These are phyloP conservation scores for Sogatella furcifera DNA, from an alignment of 1,140 invertebrate genomes.

Conservation along the genomic window DNA sequence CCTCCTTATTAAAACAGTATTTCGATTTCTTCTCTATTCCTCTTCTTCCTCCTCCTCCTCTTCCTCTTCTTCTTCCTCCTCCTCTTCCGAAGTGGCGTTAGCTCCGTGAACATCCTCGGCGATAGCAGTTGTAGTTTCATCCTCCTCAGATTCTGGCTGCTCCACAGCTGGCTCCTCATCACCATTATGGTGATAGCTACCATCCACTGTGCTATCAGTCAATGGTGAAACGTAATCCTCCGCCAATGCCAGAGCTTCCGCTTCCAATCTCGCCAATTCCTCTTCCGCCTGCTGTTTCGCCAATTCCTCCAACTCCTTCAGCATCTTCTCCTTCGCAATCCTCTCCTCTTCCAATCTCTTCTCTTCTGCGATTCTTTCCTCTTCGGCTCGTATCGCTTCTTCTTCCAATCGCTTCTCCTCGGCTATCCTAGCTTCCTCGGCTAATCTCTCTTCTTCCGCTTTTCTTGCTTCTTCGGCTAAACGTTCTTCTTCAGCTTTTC, in stretches of 20 bases:
- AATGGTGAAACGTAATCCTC: neutral
- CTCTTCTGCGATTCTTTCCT: neutral
- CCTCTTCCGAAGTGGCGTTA: neutral
- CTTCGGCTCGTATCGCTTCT: neutral
- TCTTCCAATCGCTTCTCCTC: conserved; percentile 5
- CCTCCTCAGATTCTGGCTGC: neutral
- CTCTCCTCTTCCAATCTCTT: conserved; percentile 7
- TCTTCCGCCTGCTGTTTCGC: neutral
- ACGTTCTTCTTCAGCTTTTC: neutral
- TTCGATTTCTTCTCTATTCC: no score
- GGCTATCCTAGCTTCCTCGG: conserved; percentile 2
- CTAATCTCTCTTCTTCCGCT: conserved; percentile 1
- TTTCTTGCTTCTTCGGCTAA: conserved; percentile 4
- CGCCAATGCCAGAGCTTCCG: neutral
- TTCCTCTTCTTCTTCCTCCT: neutral
- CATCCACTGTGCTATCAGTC: neutral
- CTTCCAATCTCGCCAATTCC: neutral
- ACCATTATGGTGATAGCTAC: neutral
- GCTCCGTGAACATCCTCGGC: neutral
- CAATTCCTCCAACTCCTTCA: neutral
- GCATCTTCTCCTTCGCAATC: neutral
- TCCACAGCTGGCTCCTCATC: neutral
- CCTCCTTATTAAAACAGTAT: no score
- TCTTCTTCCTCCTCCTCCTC: neutral
- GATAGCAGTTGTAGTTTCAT: neutral